Evolutionary conservation across 2,113 vertebrate species (phyloP), one percentile per base, ranked within the genome.

Genomic region (Brachyhypopomus occidentalis): DNA sequence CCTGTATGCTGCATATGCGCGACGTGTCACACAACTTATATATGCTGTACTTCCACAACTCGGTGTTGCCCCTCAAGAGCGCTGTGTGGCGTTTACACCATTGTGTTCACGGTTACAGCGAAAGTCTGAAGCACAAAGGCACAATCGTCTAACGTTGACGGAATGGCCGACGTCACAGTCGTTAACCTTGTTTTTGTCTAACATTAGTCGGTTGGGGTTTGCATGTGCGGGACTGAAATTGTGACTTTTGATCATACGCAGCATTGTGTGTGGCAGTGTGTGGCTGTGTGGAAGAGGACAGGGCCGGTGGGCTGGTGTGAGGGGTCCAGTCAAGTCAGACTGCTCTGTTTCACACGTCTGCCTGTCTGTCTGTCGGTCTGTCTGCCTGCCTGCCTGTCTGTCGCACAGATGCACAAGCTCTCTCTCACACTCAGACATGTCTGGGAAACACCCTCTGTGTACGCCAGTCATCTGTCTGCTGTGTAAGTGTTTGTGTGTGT

Each of bases 401-500:
- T 38, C 11, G 23, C 74, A 63, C 58, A 75, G 58, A 63, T 59
- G 62, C 22, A 55, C 45, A 67, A 62, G 66, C 5, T 4, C 25
- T 36, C 64, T 27, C 30, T 78, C 6, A 59, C 36, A 67, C 34
- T 20, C 67, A 79, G 67, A 79, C 77, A 16, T 75, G 72, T 81
- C 59, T 73, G 69, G 63, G 52, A 59, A 83, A 41, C 72, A 58
- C 56, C 66, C 77, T 76, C 34, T 76, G 80, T 70, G 80, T 62
- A 64, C 30, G 52, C 63, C 75, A 45, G 76, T 79, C 70, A 56
- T 77, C 76, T 83, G 81, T 73, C 75, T 78, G 60, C 69, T 14
- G 59, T 77, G 59, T 78, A 75, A 78, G 81, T 66, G 69, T 78
- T 45, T 78, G 81, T 83, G 58, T 78, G 81, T 83, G 81, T 64